Evolutionary conservation across 2,888 invertebrate species (phyloP).

Genomic region (Deilephila porcellus): DNA sequence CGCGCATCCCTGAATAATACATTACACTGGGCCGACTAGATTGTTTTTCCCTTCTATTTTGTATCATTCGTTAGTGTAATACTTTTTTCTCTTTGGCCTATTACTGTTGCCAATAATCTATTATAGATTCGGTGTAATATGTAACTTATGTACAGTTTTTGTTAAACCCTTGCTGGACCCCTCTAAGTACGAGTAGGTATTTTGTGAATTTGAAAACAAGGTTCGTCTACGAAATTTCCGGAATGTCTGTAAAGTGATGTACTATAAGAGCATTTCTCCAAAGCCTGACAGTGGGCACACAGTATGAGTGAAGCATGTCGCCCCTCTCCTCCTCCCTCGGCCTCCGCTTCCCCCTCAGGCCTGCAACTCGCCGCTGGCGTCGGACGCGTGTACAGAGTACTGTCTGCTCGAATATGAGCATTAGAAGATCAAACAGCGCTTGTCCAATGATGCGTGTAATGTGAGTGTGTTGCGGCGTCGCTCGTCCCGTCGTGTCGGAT

Average conservation of each 20-base stretch:
- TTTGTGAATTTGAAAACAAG: not conserved
- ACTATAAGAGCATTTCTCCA: not conserved
- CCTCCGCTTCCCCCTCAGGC: not conserved
- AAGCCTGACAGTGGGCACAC: not conserved
- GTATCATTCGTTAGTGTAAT: constrained; percentile 2
- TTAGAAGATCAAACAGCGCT: not conserved
- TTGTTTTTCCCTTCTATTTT: constrained; percentile 32
- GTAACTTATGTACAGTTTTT: not conserved
- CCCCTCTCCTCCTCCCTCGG: too few species aligned
- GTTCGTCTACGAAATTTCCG: not conserved
- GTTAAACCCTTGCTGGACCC: not conserved
- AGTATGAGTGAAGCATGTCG: not conserved
- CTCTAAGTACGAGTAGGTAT: not conserved
- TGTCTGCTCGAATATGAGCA: not conserved
- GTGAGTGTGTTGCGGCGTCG: not conserved
- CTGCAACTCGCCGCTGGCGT: not conserved
- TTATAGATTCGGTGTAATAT: not conserved
- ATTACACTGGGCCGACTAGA: constrained; percentile 20
- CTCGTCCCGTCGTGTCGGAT: not conserved
- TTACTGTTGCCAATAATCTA: not conserved
- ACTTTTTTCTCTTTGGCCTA: not conserved
- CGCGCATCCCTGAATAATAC: constrained; percentile 20
- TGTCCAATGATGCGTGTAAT: not conserved
- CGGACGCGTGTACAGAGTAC: not conserved
- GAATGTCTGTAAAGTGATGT: not conserved